A percentile compares a stretch with the other conserved stretches of the same genome.
Evolutionary conservation across 2,888 invertebrate genomes (phyloP).

Genomic region (Girardia tigrina): DNA sequence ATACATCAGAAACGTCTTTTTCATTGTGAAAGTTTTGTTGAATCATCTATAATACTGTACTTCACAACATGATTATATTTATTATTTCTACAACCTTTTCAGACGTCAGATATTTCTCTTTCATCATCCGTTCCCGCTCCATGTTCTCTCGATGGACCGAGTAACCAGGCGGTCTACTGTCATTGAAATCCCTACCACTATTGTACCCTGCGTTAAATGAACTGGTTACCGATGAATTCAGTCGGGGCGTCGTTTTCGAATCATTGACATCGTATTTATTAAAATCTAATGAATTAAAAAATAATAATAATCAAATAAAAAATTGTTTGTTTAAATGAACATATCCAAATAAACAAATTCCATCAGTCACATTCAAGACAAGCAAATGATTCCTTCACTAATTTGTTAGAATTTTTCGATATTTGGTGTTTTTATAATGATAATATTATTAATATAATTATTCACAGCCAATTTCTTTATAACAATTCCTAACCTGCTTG

Average conservation of each 20-base stretch:
- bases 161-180: not conserved
- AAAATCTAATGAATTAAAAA: too few species aligned
- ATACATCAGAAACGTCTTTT: not conserved
- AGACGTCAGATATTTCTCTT: not conserved
- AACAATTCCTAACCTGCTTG: not conserved
- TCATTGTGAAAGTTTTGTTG: not conserved
- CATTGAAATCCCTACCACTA: not conserved
- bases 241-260: too few species aligned
- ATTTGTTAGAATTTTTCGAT: too few species aligned
- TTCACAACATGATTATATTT: not conserved
- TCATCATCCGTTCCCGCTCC: not conserved
- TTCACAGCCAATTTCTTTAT: not conserved
- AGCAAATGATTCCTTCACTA: too few species aligned
- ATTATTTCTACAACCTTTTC: not conserved
- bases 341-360: too few species aligned
- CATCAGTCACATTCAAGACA: too few species aligned
- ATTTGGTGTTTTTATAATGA: too few species aligned
- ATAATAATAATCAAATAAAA: too few species aligned
- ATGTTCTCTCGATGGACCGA: conserved; percentile 19
- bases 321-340: too few species aligned
- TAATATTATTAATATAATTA: too few species aligned
- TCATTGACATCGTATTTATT: too few species aligned
- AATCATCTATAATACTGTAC: not conserved
- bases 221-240: not conserved
- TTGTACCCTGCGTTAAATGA: not conserved